These are phyloP conservation scores for Protobothrops flavoviridis DNA, from an alignment of 2,113 vertebrate genomes.

Conservation along the genomic window DNA sequence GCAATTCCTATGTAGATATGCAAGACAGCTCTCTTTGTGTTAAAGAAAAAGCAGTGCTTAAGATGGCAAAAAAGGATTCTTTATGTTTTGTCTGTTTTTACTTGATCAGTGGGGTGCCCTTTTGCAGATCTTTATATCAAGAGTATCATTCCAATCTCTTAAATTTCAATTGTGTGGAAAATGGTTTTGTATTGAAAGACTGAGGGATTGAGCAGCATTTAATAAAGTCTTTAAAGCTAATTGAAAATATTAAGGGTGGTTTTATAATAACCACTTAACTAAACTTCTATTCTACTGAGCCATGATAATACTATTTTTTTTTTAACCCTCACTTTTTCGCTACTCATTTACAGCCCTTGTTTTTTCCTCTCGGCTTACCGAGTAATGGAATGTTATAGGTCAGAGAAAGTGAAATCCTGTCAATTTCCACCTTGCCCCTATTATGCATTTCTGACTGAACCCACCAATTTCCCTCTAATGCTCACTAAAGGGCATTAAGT, in stretches of 20 bases:
- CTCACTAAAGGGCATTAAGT: background rate
- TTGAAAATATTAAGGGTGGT: background rate
- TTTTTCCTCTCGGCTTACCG: background rate
- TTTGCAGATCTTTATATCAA: slow-evolving; percentile 81
- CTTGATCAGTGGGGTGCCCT: slow-evolving; percentile 60
- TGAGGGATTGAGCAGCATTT: slow-evolving; percentile 84
- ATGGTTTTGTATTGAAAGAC: slow-evolving; percentile 88
- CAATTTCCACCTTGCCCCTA: background rate
- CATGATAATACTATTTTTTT: background rate
- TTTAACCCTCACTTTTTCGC: background rate
- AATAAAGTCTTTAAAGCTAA: slow-evolving; percentile 86
- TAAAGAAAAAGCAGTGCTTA: slow-evolving; percentile 63
- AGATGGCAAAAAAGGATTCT: slow-evolving; percentile 44
- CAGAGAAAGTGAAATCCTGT: background rate
- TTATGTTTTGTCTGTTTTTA: slow-evolving; percentile 69
- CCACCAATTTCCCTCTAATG: slow-evolving; percentile 8
- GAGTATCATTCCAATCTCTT: slow-evolving; percentile 90
- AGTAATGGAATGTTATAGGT: background rate
- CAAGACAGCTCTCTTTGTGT: slow-evolving; percentile 54
- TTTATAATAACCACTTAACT: background rate
- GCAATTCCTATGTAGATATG: background rate
- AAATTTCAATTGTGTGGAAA: slow-evolving; percentile 78
- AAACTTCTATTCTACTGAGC: background rate
- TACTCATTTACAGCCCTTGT: background rate
- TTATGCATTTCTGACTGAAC: background rate